A percentile compares a stretch with the other conserved stretches of the same genome.
These are phyloP conservation scores for Malthinus seriepunctatus DNA, from an alignment of 2,888 invertebrate genomes.

Conservation along the genomic window DNA sequence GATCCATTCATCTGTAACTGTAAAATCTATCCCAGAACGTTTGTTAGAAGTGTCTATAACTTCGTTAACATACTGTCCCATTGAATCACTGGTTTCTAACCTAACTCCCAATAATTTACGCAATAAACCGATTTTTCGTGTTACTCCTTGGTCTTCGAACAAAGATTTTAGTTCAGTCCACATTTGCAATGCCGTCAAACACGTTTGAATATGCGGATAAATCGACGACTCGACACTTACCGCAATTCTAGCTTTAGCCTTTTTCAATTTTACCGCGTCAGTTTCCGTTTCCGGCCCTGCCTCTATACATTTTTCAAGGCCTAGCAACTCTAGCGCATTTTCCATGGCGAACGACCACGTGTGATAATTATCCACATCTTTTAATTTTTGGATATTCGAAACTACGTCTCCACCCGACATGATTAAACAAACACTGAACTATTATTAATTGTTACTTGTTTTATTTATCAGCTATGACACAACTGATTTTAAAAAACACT, in stretches of 20 bases:
- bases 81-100: conserved; percentile 33
- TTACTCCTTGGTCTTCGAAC: conserved; percentile 38
- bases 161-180: conserved; percentile 34
- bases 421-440: no score
- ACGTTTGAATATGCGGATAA: conserved; percentile 35
- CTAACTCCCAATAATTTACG: conserved; percentile 31
- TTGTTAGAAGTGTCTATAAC: conserved; percentile 38
- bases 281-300: neutral
- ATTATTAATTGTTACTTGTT: no score
- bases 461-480: no score
- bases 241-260: conserved; percentile 17
- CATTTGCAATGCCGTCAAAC: conserved; percentile 31
- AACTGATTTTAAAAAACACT: no score
- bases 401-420: neutral
- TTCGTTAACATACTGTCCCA: conserved; percentile 38
- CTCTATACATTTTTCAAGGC: neutral
- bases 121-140: conserved; percentile 37
- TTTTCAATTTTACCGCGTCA: neutral
- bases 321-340: neutral
- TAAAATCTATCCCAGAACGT: conserved; percentile 34
- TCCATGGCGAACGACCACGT: neutral
- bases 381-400: neutral
- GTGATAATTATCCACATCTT: neutral
- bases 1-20: conserved; percentile 37
- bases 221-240: conserved; percentile 31